phyloP scores from a whole-genome alignment of 2,888 invertebrate genomes.

The Merodon equestris region DNA sequence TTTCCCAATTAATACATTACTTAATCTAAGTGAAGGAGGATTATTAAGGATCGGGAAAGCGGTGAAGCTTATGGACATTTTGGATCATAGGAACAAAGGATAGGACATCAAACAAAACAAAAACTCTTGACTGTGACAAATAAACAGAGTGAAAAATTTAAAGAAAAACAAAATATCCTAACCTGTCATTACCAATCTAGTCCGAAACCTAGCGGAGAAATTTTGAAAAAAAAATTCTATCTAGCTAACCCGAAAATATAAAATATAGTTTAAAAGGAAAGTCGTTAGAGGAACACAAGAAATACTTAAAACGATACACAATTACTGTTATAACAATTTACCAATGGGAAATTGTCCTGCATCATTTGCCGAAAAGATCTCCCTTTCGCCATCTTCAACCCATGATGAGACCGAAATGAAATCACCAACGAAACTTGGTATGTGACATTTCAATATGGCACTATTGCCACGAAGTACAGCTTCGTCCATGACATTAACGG shows the following conservation, averaged over 20 bases:
- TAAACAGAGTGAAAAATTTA: slow-evolving; percentile 72
- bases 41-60: slow-evolving; percentile 80
- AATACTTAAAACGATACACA: slow-evolving; percentile 69
- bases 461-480: slow-evolving; percentile 94
- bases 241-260: slow-evolving; percentile 12
- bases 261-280: slow-evolving; percentile 56
- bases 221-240: slow-evolving; percentile 16
- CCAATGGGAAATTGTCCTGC: slow-evolving; percentile 71
- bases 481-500: slow-evolving; percentile 95
- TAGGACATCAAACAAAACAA: slow-evolving; percentile 42
- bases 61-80: slow-evolving; percentile 81
- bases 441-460: slow-evolving; percentile 94
- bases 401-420: slow-evolving; percentile 91
- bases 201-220: slow-evolving; percentile 39
- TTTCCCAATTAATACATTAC: slow-evolving; percentile 27
- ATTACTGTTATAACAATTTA: slow-evolving; percentile 67
- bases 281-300: slow-evolving; percentile 16
- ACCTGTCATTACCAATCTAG: slow-evolving; percentile 32
- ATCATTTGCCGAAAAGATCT: slow-evolving; percentile 78
- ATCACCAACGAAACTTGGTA: slow-evolving; percentile 95
- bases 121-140: slow-evolving; percentile 61
- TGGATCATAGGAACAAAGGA: slow-evolving; percentile 72
- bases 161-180: slow-evolving; percentile 16
- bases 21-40: slow-evolving; percentile 81
- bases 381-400: slow-evolving; percentile 88